Conservation (phyloP, 1,140 invertebrate genomes). For the Drosophila neocordata region DNA sequence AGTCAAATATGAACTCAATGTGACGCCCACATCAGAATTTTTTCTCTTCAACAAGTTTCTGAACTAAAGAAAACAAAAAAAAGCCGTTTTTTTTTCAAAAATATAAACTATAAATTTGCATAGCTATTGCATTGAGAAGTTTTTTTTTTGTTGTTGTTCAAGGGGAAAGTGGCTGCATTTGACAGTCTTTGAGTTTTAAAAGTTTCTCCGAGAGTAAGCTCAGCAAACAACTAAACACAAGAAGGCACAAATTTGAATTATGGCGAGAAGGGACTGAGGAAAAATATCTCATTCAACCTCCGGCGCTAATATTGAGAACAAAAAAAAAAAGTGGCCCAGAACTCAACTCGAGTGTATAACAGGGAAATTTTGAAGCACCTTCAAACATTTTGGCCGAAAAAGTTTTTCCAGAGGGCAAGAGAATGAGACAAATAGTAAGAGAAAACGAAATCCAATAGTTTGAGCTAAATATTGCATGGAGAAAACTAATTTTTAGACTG, state of each 20-base stretch:
- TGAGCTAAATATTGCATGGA: constrained; percentile 12
- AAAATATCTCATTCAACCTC: constrained; percentile 45
- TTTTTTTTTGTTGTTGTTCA: constrained; percentile 13
- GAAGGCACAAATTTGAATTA: constrained; percentile 16
- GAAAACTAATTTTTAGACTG: constrained; percentile 23
- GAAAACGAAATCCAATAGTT: constrained; percentile 1
- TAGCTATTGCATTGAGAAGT: constrained; percentile 31
- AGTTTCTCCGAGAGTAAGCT: neutral
- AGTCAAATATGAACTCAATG: constrained; percentile 26
- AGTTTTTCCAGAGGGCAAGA: constrained; percentile 35
- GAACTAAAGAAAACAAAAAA: constrained; percentile 21
- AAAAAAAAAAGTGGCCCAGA: constrained; percentile 23
- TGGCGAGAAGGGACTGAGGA: neutral
- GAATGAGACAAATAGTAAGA: constrained; percentile 12
- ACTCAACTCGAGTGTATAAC: constrained; percentile 16
- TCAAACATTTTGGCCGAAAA: constrained; percentile 9
- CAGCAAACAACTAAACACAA: neutral
- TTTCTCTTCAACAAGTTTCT: constrained; percentile 30
- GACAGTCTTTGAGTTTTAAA: constrained; percentile 45
- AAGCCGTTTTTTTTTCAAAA: neutral
- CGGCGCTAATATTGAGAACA: constrained; percentile 29
- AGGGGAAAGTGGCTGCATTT: constrained; percentile 22
- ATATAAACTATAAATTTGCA: constrained; percentile 38
- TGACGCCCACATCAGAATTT: constrained; percentile 32
- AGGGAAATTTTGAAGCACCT: constrained; percentile 44